These are phyloP conservation scores for Phrynosoma platyrhinos DNA, from an alignment of 2,113 vertebrate species.

Conservation along the genomic window DNA sequence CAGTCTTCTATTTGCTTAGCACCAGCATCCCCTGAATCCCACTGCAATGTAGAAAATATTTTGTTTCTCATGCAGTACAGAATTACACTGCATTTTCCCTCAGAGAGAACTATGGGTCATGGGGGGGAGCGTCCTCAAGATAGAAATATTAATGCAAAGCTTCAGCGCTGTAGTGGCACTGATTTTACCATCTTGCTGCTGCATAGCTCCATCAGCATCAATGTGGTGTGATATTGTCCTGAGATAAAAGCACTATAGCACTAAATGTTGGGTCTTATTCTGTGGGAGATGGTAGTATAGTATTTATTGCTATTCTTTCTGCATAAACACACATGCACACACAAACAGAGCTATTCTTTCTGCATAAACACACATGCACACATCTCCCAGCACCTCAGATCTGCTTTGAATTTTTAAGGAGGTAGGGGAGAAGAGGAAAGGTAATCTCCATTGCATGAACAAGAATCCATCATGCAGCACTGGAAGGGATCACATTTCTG, in stretches of 20 bases:
- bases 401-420: background rate
- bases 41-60: background rate
- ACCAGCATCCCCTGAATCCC: background rate
- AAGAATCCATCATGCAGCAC: background rate
- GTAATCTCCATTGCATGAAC: background rate
- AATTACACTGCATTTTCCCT: background rate
- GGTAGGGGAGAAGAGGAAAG: background rate
- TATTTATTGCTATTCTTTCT: too few species aligned
- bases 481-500: background rate
- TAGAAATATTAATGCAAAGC: background rate
- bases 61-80: background rate
- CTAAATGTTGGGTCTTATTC: background rate
- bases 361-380: background rate
- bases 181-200: background rate
- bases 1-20: too few species aligned
- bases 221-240: too few species aligned
- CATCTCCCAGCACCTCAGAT: background rate
- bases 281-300: too few species aligned
- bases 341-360: too few species aligned
- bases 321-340: background rate
- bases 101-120: background rate
- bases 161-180: background rate
- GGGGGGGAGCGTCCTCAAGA: background rate
- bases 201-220: background rate
- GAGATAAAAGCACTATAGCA: background rate